A percentile compares a stretch with the other conserved stretches of the same genome.
Conservation (phyloP, 1,140 invertebrate genomes). For the Heliothis virescens region DNA sequence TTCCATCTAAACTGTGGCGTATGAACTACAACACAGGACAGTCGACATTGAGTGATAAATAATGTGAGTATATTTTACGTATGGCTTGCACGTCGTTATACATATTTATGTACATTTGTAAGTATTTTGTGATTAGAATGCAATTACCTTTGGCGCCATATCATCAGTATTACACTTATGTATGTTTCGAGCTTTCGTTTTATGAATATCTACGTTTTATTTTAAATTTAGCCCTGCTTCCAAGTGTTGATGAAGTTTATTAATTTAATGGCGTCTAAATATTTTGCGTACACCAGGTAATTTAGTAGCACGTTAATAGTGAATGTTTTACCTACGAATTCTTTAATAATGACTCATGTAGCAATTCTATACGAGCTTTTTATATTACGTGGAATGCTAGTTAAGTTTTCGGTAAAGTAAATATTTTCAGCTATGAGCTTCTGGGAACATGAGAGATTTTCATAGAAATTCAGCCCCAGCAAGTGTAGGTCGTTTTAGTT, state of each 20-base stretch:
- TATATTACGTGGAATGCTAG: slow-evolving; percentile 29
- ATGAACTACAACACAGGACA: slow-evolving; percentile 9
- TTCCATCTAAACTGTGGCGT: not conserved
- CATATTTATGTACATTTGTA: slow-evolving; percentile 46
- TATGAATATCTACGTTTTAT: slow-evolving; percentile 22
- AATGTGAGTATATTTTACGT: slow-evolving; percentile 45
- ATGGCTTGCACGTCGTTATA: slow-evolving; percentile 32
- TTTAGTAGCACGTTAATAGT: slow-evolving; percentile 1
- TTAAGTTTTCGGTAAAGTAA: too few species aligned
- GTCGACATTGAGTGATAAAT: slow-evolving; percentile 51
- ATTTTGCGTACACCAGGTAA: slow-evolving; percentile 21
- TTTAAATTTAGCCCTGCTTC: not conserved
- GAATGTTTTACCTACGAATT: slow-evolving; percentile 23
- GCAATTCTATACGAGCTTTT: slow-evolving; percentile 22
- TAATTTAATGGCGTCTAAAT: slow-evolving; percentile 11
- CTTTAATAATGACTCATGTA: slow-evolving; percentile 20
- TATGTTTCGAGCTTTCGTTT: slow-evolving; percentile 8
- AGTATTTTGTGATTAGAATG: slow-evolving; percentile 50
- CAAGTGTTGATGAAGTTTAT: not conserved
- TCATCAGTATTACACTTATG: slow-evolving; percentile 30
- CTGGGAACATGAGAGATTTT: too few species aligned
- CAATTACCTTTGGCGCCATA: slow-evolving; percentile 47
- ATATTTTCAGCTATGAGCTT: too few species aligned
- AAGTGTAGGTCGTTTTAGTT: too few species aligned
- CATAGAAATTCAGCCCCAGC: too few species aligned